Conservation (phyloP, 2,888 invertebrate genomes). For the Anthoptus insignis region DNA sequence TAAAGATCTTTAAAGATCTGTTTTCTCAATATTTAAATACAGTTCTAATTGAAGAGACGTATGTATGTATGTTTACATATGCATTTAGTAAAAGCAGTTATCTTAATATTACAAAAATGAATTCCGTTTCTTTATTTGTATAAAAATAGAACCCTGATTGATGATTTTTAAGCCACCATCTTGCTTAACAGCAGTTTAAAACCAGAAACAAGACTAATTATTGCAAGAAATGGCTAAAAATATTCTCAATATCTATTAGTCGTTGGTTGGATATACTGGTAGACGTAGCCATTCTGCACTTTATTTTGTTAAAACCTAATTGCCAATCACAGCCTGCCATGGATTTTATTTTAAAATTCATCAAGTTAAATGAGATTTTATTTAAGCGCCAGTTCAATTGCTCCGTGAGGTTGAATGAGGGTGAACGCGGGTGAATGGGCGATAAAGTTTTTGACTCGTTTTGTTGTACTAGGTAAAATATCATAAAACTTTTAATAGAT, state of each 20-base stretch:
- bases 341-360: conserved; percentile 50
- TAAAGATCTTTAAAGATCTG: background rate
- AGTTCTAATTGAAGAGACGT: no score
- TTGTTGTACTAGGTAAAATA: conserved; percentile 3
- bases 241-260: no score
- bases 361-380: conserved; percentile 55
- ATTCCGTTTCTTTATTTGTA: no score
- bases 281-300: conserved; percentile 14
- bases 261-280: no score
- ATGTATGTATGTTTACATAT: no score
- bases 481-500: conserved; percentile 13
- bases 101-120: no score
- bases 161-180: no score
- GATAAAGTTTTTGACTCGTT: conserved; percentile 10
- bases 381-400: conserved; percentile 46
- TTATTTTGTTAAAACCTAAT: conserved; percentile 30
- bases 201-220: no score
- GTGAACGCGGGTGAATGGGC: background rate
- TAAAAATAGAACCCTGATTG: no score
- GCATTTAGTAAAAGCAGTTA: no score
- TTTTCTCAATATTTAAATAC: conserved; percentile 8
- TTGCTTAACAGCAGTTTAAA: no score
- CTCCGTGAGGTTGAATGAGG: conserved; percentile 7
- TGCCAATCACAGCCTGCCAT: conserved; percentile 23
- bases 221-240: no score